Evolutionary conservation across 2,888 invertebrate species (phyloP), one percentile per base, ranked within the genome.

Genomic region (Melieria crassipennis): DNA sequence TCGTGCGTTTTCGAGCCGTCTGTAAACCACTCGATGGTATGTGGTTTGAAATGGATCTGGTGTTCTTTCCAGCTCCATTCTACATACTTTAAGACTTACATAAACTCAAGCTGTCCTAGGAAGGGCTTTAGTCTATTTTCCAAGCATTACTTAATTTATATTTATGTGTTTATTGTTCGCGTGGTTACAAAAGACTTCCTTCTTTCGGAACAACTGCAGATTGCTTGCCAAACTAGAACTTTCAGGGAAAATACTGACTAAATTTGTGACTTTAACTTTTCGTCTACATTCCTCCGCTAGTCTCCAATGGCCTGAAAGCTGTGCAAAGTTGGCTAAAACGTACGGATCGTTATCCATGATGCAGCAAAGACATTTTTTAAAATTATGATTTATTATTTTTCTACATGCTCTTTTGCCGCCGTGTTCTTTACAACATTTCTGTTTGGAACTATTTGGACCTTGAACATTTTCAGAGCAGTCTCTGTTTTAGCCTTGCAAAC

Each of bases 161-260:
- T 60, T 60, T 60, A 0, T 7, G 43, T 9, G 1, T 60, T 60
- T 60, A 60, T 60, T 13, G 60, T 60, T 7, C 58, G 60, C 46
- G 50, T 50, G 7, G 65, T 64, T 47, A 65, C 43, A 50, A 64
- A 64, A 58, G 57, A 64, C n/a, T 13, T 65, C 57, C 43, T 64
- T 10, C 64, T 64, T 64, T 63, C 50, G 42, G 50, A 58, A 58
- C 69, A 70, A 43, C 58, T 58, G 57, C 58, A 70, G 52, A 48
- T 70, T 52, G 45, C 57, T 58, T 64, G 64, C 58, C 64, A 64
- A 46, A 64, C 69, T 58, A 48, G 64, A 50, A 64, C 58, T 64
- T 70, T 64, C 4, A 13, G 11, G 50, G 64, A 50, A 50, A 70
- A 65, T 70, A 64, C 52, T 48, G 64, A 47, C 55, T 47, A 46